Evolutionary conservation across 2,113 vertebrate genomes (phyloP), one percentile per base, ranked within the genome.

Genomic region (Strigops habroptila): DNA sequence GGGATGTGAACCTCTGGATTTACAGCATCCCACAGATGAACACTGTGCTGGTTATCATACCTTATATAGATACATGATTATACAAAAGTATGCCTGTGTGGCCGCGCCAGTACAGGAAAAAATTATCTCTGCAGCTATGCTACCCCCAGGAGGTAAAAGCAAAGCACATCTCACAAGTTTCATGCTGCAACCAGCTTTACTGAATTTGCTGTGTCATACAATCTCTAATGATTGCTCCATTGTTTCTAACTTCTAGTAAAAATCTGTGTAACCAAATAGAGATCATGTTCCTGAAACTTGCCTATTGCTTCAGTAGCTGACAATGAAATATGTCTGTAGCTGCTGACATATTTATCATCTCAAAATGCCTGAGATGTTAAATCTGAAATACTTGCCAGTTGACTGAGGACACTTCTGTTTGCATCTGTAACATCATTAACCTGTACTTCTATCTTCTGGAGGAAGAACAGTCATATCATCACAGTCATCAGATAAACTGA

Each of bases 341-440:
- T 18, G 35, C 31, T 76, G 10, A 75, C 49, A 33, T 14, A 16
- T 24, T 33, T 84, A 43, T 76, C n/a, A n/a, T n/a, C n/a, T n/a
- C 63, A 84, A 55, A 80, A 60, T 41, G 25, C 41, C 55, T 35
- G n/a, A 78, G 27, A 84, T 35, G 27, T 81, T 35, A 55, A 44
- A 79, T 76, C 25, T 71, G 70, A 68, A 63, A 18, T 63, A 78
- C 16, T 81, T 75, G 13, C 24, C 14, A 21, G 22, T 18, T 86
- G 62, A 62, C 51, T 60, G 60, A 91, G 18, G 67, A 75, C 37
- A 53, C 8, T 81, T 81, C 22, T 6, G 3, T 46, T 91, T 86
- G 7, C 21, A 41, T 55, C 73, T 78, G 4, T 44, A 81, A 37
- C 0, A 0, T 77, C n/a, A 30, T 21, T 57, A 28, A 25, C 3